Base-by-base conservation (phyloP, 1,140 invertebrate species). In the Diploscapter pachys region DNA sequence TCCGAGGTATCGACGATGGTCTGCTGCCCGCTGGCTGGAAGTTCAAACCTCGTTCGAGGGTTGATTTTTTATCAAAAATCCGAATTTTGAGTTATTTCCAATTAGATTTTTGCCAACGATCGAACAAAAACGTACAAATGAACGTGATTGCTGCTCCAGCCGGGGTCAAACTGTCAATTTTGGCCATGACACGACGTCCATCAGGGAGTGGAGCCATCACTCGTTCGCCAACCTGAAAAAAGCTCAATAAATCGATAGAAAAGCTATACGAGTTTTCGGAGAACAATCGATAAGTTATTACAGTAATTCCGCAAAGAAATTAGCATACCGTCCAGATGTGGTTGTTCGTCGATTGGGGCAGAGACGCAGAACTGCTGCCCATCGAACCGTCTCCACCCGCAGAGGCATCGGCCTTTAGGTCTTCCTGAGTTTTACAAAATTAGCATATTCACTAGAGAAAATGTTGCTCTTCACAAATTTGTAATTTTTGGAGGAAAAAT, bases 21-120 rank as follows among this genome's bases (percentile, higher is more conserved):
- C 57, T 74, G 72, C 50, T 73, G 67, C 4, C 72, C 72, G 73
- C 6, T 66, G 31, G 67, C 72, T 74, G 57, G 56, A 74, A 75
- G 9, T 13, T 11, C 13, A 13, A n/a, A 72, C 13, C n/a, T 71
- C 31, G 72, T 9, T 9, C 31, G 9, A 31, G 11, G 65, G 67
- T 62, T 11, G 31, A 66, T 31, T 11, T 11, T n/a, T 31, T n/a
- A 66, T 66, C 11, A 9, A 11, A 66, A 66, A 31, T 31, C 31
- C 31, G 50, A 66, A 66, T 11, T 54, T 66, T 13, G 49, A 31
- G 31, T 31, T 66, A 52, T 66, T 11, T 52, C 9, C 49, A n/a
- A 66, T 52, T 9, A 8, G 51, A 69, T 59, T 31, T 8, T 69
- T 31, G 63, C 13, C 6, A 64, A 57, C 51, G 6, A 71, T 51